phyloP scores from a whole-genome alignment of 2,797 vertebrate genomes.

The Toxotes lorentzi region DNA sequence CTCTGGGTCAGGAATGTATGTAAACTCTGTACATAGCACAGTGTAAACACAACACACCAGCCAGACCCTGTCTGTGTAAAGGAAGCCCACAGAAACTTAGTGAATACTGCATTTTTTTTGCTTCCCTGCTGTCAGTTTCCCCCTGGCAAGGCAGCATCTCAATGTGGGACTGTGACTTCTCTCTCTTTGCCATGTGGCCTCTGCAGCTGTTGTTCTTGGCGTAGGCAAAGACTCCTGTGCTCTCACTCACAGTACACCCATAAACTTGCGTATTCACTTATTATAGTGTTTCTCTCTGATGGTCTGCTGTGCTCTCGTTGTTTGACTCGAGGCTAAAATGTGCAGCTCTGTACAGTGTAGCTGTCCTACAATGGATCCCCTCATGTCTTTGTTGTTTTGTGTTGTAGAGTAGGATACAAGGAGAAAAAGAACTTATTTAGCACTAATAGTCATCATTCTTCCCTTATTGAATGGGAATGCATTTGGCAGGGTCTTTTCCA shows the following conservation, averaged over 20 bases:
- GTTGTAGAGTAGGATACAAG: conserved; percentile 31
- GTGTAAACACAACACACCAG: not conserved
- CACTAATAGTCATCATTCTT: conserved; percentile 71
- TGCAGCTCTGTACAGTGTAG: not conserved
- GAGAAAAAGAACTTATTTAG: conserved; percentile 63
- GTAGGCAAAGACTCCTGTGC: conserved; percentile 17
- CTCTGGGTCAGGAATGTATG: not conserved
- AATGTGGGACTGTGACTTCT: conserved; percentile 64
- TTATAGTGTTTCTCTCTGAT: conserved; percentile 28
- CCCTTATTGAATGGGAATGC: conserved; percentile 69
- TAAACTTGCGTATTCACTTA: conserved; percentile 38
- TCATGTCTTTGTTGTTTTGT: conserved; percentile 50
- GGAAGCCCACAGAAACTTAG: conserved; percentile 39
- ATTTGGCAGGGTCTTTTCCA: conserved; percentile 70
- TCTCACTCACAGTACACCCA: conserved; percentile 20
- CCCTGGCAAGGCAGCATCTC: conserved; percentile 59
- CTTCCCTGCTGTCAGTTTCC: conserved; percentile 62
- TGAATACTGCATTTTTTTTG: conserved; percentile 46
- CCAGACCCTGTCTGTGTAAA: conserved; percentile 10
- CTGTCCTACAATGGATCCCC: not conserved
- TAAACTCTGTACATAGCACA: not conserved
- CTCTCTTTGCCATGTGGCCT: conserved; percentile 61
- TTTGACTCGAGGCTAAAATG: not conserved
- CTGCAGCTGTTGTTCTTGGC: conserved; percentile 74
- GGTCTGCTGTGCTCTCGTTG: not conserved